Percentiles rank a stretch among this genome's conserved stretches.
Evolutionary conservation across 2,113 vertebrate species (phyloP).

Genomic region (Pycnonotus jocosus): DNA sequence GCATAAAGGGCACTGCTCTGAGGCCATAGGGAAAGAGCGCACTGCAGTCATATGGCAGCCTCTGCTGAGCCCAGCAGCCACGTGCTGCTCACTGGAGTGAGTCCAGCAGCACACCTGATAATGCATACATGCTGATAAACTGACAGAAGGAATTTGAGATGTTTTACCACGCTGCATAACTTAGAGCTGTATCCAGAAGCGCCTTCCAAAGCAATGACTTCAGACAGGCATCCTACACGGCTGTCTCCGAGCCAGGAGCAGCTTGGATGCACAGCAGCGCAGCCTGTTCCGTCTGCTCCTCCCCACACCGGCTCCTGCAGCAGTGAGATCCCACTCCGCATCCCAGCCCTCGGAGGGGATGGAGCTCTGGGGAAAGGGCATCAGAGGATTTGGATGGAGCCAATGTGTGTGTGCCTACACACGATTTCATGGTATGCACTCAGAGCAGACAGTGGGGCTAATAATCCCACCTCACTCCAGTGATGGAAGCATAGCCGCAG

Average conservation of each 20-base stretch:
- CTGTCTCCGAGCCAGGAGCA: slow-evolving; percentile 45
- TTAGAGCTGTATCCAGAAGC: neutral
- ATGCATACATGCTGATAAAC: neutral
- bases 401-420: accelerated
- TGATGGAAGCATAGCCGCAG: neutral
- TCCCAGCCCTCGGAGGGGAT: neutral
- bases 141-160: neutral
- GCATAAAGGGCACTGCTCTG: neutral
- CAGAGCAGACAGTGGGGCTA: neutral
- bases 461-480: neutral
- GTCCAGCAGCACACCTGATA: neutral
- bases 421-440: accelerated
- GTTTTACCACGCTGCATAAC: neutral
- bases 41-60: neutral
- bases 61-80: neutral
- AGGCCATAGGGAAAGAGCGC: neutral
- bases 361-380: neutral
- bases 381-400: neutral
- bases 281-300: slow-evolving; percentile 38
- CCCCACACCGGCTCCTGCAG: neutral
- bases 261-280: slow-evolving; percentile 19
- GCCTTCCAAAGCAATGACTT: slow-evolving; percentile 32
- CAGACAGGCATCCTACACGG: neutral
- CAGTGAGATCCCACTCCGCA: neutral
- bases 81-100: neutral